Percentiles rank a stretch among this genome's conserved stretches.
Evolutionary conservation across 2,888 invertebrate species (phyloP).

Genomic region (Lepidochrysops patricia): DNA sequence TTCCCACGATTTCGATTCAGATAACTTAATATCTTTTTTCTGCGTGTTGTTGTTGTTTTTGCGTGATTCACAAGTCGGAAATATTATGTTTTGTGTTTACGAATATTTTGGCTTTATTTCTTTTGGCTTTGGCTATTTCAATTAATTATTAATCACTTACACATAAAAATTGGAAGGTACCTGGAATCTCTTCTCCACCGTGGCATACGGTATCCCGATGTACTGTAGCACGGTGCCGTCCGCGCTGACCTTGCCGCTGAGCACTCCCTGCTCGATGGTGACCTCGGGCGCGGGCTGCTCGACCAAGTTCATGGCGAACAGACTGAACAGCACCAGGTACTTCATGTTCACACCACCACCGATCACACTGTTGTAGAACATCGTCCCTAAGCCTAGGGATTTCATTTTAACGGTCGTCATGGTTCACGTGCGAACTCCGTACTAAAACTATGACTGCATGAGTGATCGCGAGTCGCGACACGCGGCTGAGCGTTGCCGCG

Average conservation of each 20-base stretch:
- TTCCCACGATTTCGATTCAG: too few species aligned
- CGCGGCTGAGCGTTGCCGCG: too few species aligned
- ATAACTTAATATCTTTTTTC: too few species aligned
- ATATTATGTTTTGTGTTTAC: too few species aligned
- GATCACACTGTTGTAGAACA: neutral
- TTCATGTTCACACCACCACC: conserved; percentile 25
- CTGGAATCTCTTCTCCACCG: conserved; percentile 52
- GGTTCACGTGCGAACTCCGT: neutral
- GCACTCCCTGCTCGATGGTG: conserved; percentile 49
- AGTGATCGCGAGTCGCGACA: neutral
- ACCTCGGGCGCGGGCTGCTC: conserved; percentile 61
- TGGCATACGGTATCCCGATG: conserved; percentile 58
- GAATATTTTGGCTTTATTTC: too few species aligned
- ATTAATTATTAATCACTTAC: too few species aligned
- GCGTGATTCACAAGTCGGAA: too few species aligned
- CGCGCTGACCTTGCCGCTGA: conserved; percentile 50
- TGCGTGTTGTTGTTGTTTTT: too few species aligned
- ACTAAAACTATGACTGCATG: neutral
- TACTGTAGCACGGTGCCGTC: conserved; percentile 60
- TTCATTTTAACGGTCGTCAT: neutral
- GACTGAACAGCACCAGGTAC: conserved; percentile 46
- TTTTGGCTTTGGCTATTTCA: too few species aligned
- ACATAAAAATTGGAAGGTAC: too few species aligned
- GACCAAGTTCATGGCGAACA: conserved; percentile 52
- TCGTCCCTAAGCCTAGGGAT: neutral